Percentiles rank a stretch among this genome's conserved stretches.
Evolutionary conservation across 1,140 invertebrate species (phyloP).

Genomic region (Subanguina moxae): DNA sequence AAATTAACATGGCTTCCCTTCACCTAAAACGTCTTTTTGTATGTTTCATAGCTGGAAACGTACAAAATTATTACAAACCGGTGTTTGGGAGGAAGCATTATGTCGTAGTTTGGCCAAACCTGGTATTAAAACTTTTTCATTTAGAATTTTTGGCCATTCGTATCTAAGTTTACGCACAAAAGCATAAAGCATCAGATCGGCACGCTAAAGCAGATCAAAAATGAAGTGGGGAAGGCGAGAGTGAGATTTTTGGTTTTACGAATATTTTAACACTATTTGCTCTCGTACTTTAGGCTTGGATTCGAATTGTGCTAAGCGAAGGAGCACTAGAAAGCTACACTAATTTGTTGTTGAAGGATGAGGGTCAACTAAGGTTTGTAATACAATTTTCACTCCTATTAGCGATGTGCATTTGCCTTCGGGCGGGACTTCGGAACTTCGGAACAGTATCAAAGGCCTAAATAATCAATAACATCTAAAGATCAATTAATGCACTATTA

Average conservation of each 20-base stretch:
- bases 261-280: slow-evolving; percentile 4
- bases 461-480: too few relatives aligned
- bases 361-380: slow-evolving; percentile 23
- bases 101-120: too few relatives aligned
- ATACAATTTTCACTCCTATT: slow-evolving; percentile 18
- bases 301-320: slow-evolving; percentile 56
- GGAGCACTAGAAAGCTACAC: slow-evolving; percentile 43
- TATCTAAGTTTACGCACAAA: slow-evolving; percentile 57
- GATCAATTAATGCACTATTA: too few relatives aligned
- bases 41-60: too few relatives aligned
- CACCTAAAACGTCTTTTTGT: too few relatives aligned
- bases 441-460: too few relatives aligned
- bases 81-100: too few relatives aligned
- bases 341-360: slow-evolving; percentile 35
- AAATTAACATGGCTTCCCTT: too few relatives aligned
- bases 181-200: slow-evolving; percentile 50
- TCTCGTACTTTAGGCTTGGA: slow-evolving; percentile 47
- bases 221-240: slow-evolving; percentile 52
- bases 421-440: too few relatives aligned
- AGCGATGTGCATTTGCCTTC: too few relatives aligned
- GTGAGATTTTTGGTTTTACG: slow-evolving; percentile 28
- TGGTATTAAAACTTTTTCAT: slow-evolving; percentile 4
- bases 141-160: slow-evolving; percentile 59
- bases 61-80: too few relatives aligned
- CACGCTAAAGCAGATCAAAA: slow-evolving; percentile 50